Conservation (phyloP, 1,140 invertebrate genomes). For the Delia radicum region DNA sequence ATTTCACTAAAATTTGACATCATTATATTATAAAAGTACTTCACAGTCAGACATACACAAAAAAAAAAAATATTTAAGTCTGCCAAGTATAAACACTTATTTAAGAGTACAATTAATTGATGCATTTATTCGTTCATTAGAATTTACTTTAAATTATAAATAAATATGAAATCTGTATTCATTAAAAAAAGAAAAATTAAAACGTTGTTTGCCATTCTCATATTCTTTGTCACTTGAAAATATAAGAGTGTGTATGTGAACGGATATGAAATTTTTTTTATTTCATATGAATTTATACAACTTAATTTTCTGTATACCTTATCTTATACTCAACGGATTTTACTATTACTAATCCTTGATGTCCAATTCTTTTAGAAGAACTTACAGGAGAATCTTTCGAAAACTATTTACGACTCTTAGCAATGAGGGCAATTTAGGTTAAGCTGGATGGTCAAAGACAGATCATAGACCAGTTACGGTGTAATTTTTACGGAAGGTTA, state of each 20-base stretch:
- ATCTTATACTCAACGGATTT: neutral
- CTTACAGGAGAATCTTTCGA: too few relatives aligned
- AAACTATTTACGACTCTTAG: too few relatives aligned
- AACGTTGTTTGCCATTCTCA: neutral
- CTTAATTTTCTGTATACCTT: neutral
- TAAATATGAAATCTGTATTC: neutral
- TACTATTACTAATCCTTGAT: neutral
- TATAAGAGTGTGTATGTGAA: neutral
- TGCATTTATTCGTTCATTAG: slow-evolving; percentile 10
- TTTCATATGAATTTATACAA: neutral
- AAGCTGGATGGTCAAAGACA: too few relatives aligned
- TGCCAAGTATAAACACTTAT: too few relatives aligned
- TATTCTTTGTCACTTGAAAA: neutral
- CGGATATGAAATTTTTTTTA: neutral
- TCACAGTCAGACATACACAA: neutral
- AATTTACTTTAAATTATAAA: slow-evolving; percentile 15
- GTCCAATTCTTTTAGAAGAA: too few relatives aligned
- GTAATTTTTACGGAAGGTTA: too few relatives aligned
- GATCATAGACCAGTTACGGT: too few relatives aligned
- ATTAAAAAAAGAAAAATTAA: neutral
- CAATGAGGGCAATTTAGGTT: too few relatives aligned
- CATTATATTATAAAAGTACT: neutral
- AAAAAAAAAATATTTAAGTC: too few relatives aligned
- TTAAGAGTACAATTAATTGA: slow-evolving; percentile 10
- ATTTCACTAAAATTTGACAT: slow-evolving; percentile 17